Base-by-base conservation (phyloP, 2,113 vertebrate genomes). In the Takifugu flavidus region DNA sequence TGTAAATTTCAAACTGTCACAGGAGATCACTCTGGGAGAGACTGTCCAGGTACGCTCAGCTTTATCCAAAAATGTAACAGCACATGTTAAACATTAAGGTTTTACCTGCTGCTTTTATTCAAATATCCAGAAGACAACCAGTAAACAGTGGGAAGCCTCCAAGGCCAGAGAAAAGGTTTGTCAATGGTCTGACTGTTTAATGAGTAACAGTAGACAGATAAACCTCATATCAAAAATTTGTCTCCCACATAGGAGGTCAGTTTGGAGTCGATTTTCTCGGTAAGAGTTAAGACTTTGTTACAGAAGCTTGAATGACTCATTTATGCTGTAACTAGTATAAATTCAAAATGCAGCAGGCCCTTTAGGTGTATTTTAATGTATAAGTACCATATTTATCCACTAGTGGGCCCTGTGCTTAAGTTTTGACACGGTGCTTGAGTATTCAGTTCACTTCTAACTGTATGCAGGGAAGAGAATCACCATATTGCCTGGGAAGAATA, bases 11-110 rank as follows among this genome's bases (percentile, higher is more conserved):
- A 46, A 52, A 25, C 45, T 42, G 67, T 53, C 14, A 61, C 55
- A 81, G 70, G 70, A 63, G 70, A 61, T 79, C 78, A 13, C 51
- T 79, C 4, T 68, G 57, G 70, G 75, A 74, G 2, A 76, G 67
- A 72, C n/a, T 83, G 39, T 72, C 77, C 59, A 72, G 78, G 75
- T 78, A 68, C 12, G 45, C 2, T 15, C 4, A 60, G 29, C 6
- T 42, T 51, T 3, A 7, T 57, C 1, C 49, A 53, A 25, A 14
- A 47, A 47, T n/a, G 13, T 12, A 47, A 14, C 15, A 15, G 1
- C 3, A 45, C 10, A 45, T 45, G 11, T 47, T 47, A 15, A 15
- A 15, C 12, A n/a, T 13, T 3, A 47, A 39, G 1, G 34, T 39
- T 39, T 39, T 39, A 39, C 34, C 34, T 39, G 5, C 5, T 34